Evolutionary conservation across 2,113 vertebrate genomes (phyloP).

Genomic region (Sphyrna mokarran): DNA sequence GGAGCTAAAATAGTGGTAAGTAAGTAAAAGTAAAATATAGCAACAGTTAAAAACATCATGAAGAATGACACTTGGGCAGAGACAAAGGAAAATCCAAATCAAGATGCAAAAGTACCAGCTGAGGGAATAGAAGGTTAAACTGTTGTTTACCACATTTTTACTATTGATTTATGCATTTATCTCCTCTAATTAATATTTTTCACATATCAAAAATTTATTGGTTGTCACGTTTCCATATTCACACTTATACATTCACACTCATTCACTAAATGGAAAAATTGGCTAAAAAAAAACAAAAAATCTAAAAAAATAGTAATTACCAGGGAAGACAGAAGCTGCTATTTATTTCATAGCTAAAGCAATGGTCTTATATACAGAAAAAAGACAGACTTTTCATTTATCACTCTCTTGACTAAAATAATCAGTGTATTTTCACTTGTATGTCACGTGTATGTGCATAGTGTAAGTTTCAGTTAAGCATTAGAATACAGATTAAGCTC

Average conservation of each 20-base stretch:
- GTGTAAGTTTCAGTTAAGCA: not conserved
- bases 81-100: not conserved
- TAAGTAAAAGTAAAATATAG: not conserved
- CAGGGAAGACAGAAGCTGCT: not conserved
- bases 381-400: not conserved
- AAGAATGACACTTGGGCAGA: not conserved
- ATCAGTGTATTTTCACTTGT: not conserved
- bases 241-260: not conserved
- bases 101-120: not conserved
- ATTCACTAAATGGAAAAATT: not conserved
- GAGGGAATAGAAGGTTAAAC: not conserved
- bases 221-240: not conserved
- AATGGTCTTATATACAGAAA: not conserved
- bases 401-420: not conserved
- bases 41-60: not conserved
- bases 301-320: not conserved
- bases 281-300: not conserved
- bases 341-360: not conserved
- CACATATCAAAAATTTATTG: not conserved
- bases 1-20: not conserved
- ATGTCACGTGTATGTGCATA: not conserved
- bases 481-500: constrained; percentile 11
- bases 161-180: not conserved
- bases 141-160: not conserved
- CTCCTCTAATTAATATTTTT: not conserved